These are phyloP conservation scores for Liodrosophila aerea DNA, from an alignment of 2,888 invertebrate species.

Conservation along the genomic window DNA sequence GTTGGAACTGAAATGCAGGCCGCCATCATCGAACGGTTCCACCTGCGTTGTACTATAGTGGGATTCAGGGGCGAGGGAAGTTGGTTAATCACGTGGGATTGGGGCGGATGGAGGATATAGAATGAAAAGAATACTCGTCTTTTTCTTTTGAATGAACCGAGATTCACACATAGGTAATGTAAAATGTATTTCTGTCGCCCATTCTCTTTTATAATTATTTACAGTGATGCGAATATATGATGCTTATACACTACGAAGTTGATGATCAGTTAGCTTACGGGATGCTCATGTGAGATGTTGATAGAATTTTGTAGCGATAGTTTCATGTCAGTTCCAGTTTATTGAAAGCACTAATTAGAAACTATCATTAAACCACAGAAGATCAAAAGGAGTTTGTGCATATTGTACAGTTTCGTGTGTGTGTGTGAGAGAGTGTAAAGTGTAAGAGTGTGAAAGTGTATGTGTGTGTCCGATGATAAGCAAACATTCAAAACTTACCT, in stretches of 20 bases:
- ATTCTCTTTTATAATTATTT: constrained; percentile 38
- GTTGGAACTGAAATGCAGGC: constrained; percentile 48
- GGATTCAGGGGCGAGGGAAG: background rate
- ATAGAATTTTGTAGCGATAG: constrained; percentile 56
- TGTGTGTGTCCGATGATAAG: constrained; percentile 11
- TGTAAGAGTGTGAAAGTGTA: constrained; percentile 10
- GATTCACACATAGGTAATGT: constrained; percentile 22
- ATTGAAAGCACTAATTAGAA: constrained; percentile 68
- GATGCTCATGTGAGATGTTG: constrained; percentile 49
- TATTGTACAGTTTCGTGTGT: constrained; percentile 1
- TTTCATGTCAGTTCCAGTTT: constrained; percentile 67
- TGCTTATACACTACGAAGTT: constrained; percentile 35
- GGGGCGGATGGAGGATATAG: constrained; percentile 9
- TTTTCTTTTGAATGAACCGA: no score
- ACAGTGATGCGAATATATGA: constrained; percentile 42
- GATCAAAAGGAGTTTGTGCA: constrained; percentile 30
- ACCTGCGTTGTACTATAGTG: constrained; percentile 43
- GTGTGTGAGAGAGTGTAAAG: constrained; percentile 14
- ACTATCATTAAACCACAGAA: constrained; percentile 61
- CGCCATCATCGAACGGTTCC: constrained; percentile 59
- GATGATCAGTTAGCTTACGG: constrained; percentile 60
- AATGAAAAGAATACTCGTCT: constrained; percentile 34
- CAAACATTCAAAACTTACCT: constrained; percentile 69
- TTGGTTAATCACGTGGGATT: constrained; percentile 3
- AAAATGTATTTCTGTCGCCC: constrained; percentile 15